These are phyloP conservation scores for Pherbina coryleti DNA, from an alignment of 2,888 invertebrate species.

Conservation along the genomic window DNA sequence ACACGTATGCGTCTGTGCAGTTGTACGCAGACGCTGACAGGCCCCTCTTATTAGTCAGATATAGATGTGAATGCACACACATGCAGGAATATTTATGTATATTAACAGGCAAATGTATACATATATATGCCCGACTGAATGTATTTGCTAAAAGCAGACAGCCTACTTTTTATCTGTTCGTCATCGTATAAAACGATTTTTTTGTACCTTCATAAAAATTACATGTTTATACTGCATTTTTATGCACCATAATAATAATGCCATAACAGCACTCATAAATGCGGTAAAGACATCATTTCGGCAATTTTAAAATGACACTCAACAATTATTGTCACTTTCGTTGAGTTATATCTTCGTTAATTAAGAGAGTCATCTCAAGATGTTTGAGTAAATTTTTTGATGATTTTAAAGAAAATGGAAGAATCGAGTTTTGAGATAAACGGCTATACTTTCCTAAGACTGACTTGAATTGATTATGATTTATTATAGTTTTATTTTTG, in stretches of 20 bases:
- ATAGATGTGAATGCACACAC: not conserved
- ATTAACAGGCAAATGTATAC: too few relatives aligned
- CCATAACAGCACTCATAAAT: not conserved
- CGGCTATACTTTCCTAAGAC: too few relatives aligned
- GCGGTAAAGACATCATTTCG: not conserved
- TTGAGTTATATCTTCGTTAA: not conserved
- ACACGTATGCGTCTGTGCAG: not conserved
- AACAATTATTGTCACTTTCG: not conserved
- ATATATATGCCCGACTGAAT: not conserved
- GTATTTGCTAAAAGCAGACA: not conserved
- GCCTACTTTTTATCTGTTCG: not conserved
- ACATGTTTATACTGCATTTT: not conserved
- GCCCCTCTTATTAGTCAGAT: constrained; percentile 23
- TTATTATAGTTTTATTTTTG: too few relatives aligned
- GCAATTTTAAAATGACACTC: not conserved
- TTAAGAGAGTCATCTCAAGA: not conserved
- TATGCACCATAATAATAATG: not conserved
- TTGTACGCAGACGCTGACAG: constrained; percentile 22
- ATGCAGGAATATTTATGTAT: not conserved
- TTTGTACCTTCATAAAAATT: too few relatives aligned
- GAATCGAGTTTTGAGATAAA: too few relatives aligned
- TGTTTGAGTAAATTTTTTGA: not conserved
- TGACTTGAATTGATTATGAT: too few relatives aligned
- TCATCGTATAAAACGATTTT: not conserved
- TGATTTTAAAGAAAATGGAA: too few relatives aligned